Percentiles rank a stretch among this genome's conserved stretches.
Evolutionary conservation across 2,797 vertebrate genomes (phyloP).

Genomic region (Graptemys geographica): DNA sequence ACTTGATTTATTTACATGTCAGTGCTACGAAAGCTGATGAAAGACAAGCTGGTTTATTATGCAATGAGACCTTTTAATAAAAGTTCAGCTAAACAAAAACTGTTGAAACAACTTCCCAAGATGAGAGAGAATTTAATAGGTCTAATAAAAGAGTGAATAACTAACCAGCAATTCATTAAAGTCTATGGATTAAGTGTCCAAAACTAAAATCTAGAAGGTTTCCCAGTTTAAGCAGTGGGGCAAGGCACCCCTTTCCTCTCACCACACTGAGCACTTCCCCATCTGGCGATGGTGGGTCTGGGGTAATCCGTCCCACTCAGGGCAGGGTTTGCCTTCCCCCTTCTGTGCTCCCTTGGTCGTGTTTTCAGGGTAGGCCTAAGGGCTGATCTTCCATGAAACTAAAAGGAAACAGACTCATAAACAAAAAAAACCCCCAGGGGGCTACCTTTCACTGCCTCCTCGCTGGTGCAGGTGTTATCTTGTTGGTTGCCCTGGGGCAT

Average conservation of each 20-base stretch:
- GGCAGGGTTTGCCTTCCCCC: no score
- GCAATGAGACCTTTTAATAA: constrained; percentile 24
- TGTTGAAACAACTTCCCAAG: neutral
- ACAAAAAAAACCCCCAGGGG: no score
- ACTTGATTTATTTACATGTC: neutral
- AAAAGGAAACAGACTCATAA: constrained; percentile 8
- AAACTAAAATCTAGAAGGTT: constrained; percentile 16
- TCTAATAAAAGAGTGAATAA: neutral
- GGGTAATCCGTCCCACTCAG: no score
- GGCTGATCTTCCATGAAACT: neutral
- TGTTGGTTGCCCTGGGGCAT: no score
- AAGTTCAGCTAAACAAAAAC: constrained; percentile 19
- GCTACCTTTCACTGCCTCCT: no score
- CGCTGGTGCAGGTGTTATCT: no score
- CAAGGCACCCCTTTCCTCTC: neutral
- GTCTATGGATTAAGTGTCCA: constrained; percentile 5
- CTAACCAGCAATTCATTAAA: neutral
- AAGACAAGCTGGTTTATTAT: constrained; percentile 4
- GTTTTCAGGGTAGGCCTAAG: no score
- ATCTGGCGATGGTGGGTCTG: neutral
- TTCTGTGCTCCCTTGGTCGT: no score
- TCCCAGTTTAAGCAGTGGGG: neutral
- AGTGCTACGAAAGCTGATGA: constrained; percentile 13
- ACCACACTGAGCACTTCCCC: neutral
- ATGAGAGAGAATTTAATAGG: neutral